Conservation (phyloP, 2,113 vertebrate genomes). For the Ginglymostoma cirratum region DNA sequence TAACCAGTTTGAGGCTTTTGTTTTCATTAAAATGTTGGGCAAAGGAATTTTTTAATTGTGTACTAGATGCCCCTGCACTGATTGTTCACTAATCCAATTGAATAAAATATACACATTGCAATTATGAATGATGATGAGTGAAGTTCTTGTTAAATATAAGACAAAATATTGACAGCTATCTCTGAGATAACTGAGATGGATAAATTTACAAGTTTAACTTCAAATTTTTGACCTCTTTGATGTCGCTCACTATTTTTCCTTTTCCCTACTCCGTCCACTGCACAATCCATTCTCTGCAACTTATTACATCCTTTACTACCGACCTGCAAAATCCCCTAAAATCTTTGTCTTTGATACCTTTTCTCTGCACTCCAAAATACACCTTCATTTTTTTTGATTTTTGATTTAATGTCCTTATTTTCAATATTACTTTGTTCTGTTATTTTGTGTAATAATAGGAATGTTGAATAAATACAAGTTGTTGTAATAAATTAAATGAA, state of each 20-base stretch:
- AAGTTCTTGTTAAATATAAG: background rate
- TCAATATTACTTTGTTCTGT: background rate
- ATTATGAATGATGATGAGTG: background rate
- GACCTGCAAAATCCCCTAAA: background rate
- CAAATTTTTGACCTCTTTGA: background rate
- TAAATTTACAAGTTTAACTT: background rate
- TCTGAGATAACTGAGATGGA: background rate
- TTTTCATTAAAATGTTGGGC: background rate
- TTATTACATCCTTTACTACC: background rate
- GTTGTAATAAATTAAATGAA: background rate
- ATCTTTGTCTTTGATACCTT: background rate
- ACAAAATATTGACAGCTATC: background rate
- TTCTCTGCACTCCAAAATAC: background rate
- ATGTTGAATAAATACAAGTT: background rate
- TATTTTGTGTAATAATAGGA: background rate
- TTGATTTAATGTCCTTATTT: background rate
- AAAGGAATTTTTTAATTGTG: background rate
- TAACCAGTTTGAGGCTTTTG: background rate
- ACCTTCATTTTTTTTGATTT: background rate
- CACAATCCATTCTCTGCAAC: background rate
- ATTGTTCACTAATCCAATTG: background rate
- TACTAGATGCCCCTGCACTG: background rate
- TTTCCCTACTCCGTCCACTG: background rate
- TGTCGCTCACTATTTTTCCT: background rate
- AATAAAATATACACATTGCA: background rate